Conservation (phyloP, 2,113 vertebrate genomes). For the Ornithorhynchus anatinus region DNA sequence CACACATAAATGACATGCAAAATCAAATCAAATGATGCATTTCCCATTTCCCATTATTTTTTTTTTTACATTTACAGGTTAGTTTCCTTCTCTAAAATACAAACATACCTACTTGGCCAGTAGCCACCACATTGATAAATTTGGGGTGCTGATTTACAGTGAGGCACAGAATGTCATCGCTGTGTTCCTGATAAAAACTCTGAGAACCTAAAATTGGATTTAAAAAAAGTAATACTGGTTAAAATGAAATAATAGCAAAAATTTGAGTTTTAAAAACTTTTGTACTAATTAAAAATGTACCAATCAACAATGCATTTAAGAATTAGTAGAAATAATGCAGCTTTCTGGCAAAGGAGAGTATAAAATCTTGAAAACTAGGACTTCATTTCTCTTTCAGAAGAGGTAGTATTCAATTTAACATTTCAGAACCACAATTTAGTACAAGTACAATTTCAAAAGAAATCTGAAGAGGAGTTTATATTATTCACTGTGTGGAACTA, state of each 20-base stretch:
- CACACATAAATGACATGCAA: slow-evolving; percentile 64
- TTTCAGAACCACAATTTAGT: too few species aligned
- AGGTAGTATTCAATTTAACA: too few species aligned
- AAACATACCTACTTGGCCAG: slow-evolving; percentile 99
- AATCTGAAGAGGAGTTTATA: too few species aligned
- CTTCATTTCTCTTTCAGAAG: too few species aligned
- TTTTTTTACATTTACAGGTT: slow-evolving; percentile 37
- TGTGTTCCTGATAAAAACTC: slow-evolving; percentile 98
- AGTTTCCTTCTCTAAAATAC: slow-evolving; percentile 70
- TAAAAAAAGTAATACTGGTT: neutral
- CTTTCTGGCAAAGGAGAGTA: too few species aligned
- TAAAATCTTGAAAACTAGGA: too few species aligned
- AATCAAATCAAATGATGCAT: slow-evolving; percentile 41
- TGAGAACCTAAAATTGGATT: slow-evolving; percentile 83
- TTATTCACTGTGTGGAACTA: too few species aligned
- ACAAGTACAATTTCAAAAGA: too few species aligned
- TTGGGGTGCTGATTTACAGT: slow-evolving; percentile 99
- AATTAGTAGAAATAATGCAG: too few species aligned
- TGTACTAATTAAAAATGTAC: neutral
- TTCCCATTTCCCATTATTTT: slow-evolving; percentile 26
- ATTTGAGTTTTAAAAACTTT: slow-evolving; percentile 5
- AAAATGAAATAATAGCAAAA: neutral
- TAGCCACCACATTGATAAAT: slow-evolving; percentile 98
- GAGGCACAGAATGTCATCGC: slow-evolving; percentile 98
- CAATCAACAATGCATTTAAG: neutral